Base-by-base conservation (phyloP, 2,797 vertebrate genomes). In the Sternarchorhynchus goeldii region DNA sequence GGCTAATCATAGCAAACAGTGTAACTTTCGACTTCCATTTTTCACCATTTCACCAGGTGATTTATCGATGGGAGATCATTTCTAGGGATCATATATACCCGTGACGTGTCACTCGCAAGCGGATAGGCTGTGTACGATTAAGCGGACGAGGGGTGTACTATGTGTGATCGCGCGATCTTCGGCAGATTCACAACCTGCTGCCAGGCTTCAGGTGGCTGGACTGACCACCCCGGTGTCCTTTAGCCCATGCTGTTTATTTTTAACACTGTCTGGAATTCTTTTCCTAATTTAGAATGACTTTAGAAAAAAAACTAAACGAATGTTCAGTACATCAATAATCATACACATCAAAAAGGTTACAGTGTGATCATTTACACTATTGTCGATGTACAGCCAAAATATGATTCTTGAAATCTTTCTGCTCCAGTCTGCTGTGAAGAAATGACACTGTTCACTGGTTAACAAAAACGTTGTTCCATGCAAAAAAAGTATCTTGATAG, bases 241-340 rank as follows among this genome's bases (percentile, higher is more conserved):
- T 81, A 76, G 56, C 77, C 81, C 67, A n/a, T 50, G 7, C 25
- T 8, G 18, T 62, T 67, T 85, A 85, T 84, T 85, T 86, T 83
- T 84, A 85, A 73, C 77, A 59, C 50, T 20, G 62, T 62, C 78
- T 81, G 55, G 50, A 69, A 79, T 79, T 64, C 67, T 36, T 39
- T 56, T 76, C 75, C 64, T 53, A 75, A 73, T 71, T 62, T 76
- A 80, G 76, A 53, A 70, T 55, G 34, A 34, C 31, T 70, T 60
- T 39, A 55, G 45, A 50, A 2, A 69, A 17, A 25, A 25, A 36
- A 5, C 50, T 50, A 20, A 36, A 68, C 36, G 3, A 70, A 29
- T n/a, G 20, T 53, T 64, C 21, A 60, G 25, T 62, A 31, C 25
- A 63, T 53, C 3, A 34, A 66, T 20, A 63, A 29, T 25, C 25